Evolutionary conservation across 2,888 invertebrate species (phyloP).

Genomic region (Drosophila emarginata): DNA sequence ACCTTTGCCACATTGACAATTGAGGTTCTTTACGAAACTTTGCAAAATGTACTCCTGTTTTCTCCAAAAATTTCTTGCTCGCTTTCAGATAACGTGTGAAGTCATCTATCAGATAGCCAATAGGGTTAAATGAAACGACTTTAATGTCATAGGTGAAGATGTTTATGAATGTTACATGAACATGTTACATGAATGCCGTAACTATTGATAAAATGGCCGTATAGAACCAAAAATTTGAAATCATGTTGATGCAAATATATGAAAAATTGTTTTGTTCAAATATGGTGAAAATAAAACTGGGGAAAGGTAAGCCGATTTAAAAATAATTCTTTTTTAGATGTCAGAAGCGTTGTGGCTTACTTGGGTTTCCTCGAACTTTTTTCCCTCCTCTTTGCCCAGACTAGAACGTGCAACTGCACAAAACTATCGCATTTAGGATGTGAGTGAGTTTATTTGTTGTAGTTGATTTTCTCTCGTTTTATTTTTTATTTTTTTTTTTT

Average conservation of each 20-base stretch:
- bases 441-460: not conserved
- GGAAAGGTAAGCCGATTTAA: not conserved
- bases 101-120: not conserved
- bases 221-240: conserved; percentile 34
- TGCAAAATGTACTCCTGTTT: conserved; percentile 11
- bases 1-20: not conserved
- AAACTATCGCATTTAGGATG: conserved; percentile 32
- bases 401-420: conserved; percentile 29
- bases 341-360: conserved; percentile 25
- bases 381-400: not conserved
- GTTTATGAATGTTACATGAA: too few species aligned
- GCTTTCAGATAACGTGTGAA: conserved; percentile 16
- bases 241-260: conserved; percentile 16
- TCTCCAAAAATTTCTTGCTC: not conserved
- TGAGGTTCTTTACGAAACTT: not conserved
- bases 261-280: not conserved
- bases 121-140: too few species aligned
- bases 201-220: conserved; percentile 19
- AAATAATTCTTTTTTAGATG: conserved; percentile 28
- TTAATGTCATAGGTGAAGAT: too few species aligned
- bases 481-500: conserved; percentile 43
- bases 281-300: not conserved
- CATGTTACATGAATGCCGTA: too few species aligned
- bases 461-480: conserved; percentile 16
- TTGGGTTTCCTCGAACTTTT: not conserved